Base-by-base conservation (phyloP, 2,888 invertebrate genomes). In the Colletes collaris region DNA sequence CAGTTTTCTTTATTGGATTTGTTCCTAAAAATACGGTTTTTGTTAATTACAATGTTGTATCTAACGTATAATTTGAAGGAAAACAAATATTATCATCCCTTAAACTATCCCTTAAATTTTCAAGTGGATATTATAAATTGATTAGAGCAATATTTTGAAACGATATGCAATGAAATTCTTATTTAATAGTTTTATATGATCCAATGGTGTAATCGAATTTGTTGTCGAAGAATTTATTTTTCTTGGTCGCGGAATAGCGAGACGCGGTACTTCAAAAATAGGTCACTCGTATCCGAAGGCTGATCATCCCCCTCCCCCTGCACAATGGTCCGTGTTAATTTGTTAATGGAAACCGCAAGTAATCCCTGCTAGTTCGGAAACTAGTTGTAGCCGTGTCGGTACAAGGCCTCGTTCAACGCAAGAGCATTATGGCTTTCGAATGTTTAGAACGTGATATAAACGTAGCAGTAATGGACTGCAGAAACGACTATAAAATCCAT, bases 381-480 rank as follows among this genome's bases (percentile, higher is more conserved):
- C 76, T 84, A 81, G 85, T 69, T 77, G 67, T 73, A 66, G 79
- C 76, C 74, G 74, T 70, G 72, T 67, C 81, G 69, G 86, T 81
- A 86, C 86, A 86, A 86, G 86, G 86, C 81, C 81, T 84, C 86
- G 81, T 86, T 86, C 81, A 86, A 76, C 81, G 86, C 77, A 69
- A 86, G 86, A 89, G 90, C 89, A 89, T 90, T 91, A 91, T 87
- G 89, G 88, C 90, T 90, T 87, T 86, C 86, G 87, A 89, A 89
- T 92, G 92, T 92, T 92, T 92, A 92, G 87, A 87, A 88, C 90
- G 90, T 89, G 90, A 89, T 90, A 87, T 91, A 92, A 92, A 92
- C 92, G 92, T 88, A 88, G 87, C 90, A 88, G 90, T 92, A 92
- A 92, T 92, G 92, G 91, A 92, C 91, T 92, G 91, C 92, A 92